Conservation (phyloP, 2,113 vertebrate species). For the Ceuthmochares aereus region DNA sequence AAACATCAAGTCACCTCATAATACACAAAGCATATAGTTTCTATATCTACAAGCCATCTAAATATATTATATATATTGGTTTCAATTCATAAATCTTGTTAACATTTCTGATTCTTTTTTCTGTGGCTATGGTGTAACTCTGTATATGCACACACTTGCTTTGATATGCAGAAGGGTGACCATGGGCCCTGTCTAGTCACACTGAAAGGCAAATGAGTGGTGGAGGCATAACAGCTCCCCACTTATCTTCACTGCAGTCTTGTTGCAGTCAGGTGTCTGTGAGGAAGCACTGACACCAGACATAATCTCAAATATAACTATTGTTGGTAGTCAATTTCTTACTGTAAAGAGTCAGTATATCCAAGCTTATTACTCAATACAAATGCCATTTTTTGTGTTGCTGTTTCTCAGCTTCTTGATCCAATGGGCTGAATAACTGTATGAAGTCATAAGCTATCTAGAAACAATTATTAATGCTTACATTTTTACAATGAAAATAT, state of each 20-base stretch:
- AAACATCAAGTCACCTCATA: too few relatives aligned
- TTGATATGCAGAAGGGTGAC: too few relatives aligned
- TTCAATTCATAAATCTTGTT: too few relatives aligned
- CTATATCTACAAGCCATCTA: too few relatives aligned
- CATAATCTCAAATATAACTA: neutral
- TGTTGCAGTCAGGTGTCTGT: neutral
- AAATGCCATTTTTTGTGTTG: neutral
- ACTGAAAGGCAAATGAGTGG: too few relatives aligned
- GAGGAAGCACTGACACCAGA: neutral
- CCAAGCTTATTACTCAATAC: neutral
- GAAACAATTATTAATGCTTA: neutral
- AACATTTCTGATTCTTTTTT: too few relatives aligned
- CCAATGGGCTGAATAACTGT: neutral
- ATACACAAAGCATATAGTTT: too few relatives aligned
- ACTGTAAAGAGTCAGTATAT: neutral
- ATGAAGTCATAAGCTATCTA: neutral
- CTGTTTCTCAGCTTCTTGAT: neutral
- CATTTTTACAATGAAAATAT: neutral
- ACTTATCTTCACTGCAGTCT: neutral
- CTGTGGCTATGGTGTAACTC: too few relatives aligned
- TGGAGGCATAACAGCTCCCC: too few relatives aligned
- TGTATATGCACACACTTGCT: too few relatives aligned
- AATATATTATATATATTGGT: too few relatives aligned
- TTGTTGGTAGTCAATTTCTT: neutral
- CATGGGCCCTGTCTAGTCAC: too few relatives aligned